A percentile compares a stretch with the other conserved stretches of the same genome.
phyloP scores from a whole-genome alignment of 2,797 vertebrate genomes.

The Alouatta caraya region DNA sequence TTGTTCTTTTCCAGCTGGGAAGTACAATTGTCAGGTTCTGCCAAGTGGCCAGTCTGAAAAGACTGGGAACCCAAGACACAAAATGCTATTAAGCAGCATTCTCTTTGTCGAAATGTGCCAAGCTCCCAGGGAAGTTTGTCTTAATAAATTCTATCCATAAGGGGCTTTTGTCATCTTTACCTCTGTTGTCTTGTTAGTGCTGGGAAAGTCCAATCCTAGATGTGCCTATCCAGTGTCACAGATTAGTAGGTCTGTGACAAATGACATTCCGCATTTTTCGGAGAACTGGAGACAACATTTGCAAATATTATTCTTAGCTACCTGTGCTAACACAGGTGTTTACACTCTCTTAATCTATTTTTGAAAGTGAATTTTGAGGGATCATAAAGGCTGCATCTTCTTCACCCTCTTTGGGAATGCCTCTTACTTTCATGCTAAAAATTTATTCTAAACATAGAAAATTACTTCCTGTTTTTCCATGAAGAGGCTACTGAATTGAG shows the following conservation, averaged over 20 bases:
- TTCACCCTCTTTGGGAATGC: neutral
- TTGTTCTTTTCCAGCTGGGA: neutral
- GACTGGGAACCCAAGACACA: neutral
- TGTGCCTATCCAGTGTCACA: neutral
- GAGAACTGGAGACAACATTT: neutral
- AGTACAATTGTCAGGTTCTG: neutral
- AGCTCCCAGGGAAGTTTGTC: neutral
- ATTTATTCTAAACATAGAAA: neutral
- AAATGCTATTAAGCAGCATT: neutral
- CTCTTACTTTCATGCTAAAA: neutral
- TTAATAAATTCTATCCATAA: neutral
- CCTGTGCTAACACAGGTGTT: neutral
- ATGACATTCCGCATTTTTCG: neutral
- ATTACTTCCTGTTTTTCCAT: neutral
- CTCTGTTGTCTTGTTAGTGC: neutral
- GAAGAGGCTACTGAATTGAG: neutral
- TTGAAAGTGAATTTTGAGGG: neutral
- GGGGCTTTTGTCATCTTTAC: neutral
- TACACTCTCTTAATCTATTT: neutral
- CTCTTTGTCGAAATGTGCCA: neutral
- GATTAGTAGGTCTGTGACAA: neutral
- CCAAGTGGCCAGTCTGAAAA: neutral
- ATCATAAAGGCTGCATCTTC: neutral
- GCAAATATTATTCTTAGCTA: neutral
- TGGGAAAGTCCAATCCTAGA: neutral